These are phyloP conservation scores for Drepanosiphum platanoidis DNA, from an alignment of 2,888 invertebrate genomes.

Conservation along the genomic window DNA sequence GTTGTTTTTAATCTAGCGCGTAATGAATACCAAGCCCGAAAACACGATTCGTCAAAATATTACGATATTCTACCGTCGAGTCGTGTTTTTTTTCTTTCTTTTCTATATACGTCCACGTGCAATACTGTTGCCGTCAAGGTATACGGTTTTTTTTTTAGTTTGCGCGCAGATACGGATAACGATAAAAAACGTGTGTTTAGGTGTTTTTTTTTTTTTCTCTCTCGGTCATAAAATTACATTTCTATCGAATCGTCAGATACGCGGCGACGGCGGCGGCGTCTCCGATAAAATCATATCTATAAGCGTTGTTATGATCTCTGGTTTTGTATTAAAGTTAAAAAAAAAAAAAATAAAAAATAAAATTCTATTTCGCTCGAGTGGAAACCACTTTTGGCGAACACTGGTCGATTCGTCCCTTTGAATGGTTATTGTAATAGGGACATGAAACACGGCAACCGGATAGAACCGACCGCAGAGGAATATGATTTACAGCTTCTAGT, in stretches of 20 bases:
- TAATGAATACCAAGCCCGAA: not conserved
- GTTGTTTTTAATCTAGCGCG: not conserved
- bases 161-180: not conserved
- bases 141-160: not conserved
- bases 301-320: not conserved
- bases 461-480: slow-evolving; percentile 8
- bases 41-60: not conserved
- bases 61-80: not conserved
- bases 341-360: not conserved
- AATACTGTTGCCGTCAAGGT: not conserved
- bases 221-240: not conserved
- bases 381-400: slow-evolving; percentile 36
- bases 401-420: slow-evolving; percentile 25
- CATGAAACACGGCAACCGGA: slow-evolving; percentile 41
- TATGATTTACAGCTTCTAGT: slow-evolving; percentile 41
- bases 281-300: not conserved
- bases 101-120: not conserved
- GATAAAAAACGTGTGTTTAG: not conserved
- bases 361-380: slow-evolving; percentile 8
- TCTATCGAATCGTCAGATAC: not conserved
- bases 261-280: not conserved
- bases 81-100: no score
- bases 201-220: no score
- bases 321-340: not conserved
- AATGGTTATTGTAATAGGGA: slow-evolving; percentile 1